Percentiles rank a stretch among this genome's conserved stretches.
Conservation (phyloP, 2,888 invertebrate species). For the Drosophila seclusa region DNA sequence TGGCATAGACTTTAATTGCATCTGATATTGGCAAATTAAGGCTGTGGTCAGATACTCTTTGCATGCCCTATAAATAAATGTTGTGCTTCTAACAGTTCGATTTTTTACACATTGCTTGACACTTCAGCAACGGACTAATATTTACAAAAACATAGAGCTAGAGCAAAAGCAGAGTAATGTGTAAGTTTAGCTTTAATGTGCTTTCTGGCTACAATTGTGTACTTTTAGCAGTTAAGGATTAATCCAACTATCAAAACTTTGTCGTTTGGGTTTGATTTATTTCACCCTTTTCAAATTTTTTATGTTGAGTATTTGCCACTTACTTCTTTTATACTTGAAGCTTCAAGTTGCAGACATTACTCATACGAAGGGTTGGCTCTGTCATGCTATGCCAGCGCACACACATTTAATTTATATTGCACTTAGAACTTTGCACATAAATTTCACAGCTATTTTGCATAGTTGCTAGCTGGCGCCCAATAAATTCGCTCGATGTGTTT, state of each 20-base stretch:
- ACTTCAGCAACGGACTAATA: slow-evolving; percentile 2
- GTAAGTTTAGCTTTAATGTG: background rate
- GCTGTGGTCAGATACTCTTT: slow-evolving; percentile 30
- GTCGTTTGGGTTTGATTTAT: background rate
- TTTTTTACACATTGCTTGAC: background rate
- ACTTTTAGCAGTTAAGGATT: background rate
- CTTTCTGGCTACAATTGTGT: background rate
- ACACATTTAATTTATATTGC: slow-evolving; percentile 72
- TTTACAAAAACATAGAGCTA: background rate
- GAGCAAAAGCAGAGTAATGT: background rate
- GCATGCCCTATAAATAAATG: background rate
- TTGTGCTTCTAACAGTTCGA: background rate
- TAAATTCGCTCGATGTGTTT: slow-evolving; percentile 60
- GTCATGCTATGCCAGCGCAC: slow-evolving; percentile 20
- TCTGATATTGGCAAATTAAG: slow-evolving; percentile 47
- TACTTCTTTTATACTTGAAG: slow-evolving; percentile 6
- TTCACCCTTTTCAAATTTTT: background rate
- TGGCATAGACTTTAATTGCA: slow-evolving; percentile 58
- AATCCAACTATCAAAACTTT: slow-evolving; percentile 3
- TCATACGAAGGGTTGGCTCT: slow-evolving; percentile 40
- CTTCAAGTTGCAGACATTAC: slow-evolving; percentile 40
- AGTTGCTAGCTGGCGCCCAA: slow-evolving; percentile 61
- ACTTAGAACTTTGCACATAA: slow-evolving; percentile 74
- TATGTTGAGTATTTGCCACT: background rate
- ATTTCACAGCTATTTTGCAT: slow-evolving; percentile 71